Evolutionary conservation across 2,797 vertebrate genomes (phyloP), one percentile per base, ranked within the genome.

Genomic region (Chaetodon trifasciatus): DNA sequence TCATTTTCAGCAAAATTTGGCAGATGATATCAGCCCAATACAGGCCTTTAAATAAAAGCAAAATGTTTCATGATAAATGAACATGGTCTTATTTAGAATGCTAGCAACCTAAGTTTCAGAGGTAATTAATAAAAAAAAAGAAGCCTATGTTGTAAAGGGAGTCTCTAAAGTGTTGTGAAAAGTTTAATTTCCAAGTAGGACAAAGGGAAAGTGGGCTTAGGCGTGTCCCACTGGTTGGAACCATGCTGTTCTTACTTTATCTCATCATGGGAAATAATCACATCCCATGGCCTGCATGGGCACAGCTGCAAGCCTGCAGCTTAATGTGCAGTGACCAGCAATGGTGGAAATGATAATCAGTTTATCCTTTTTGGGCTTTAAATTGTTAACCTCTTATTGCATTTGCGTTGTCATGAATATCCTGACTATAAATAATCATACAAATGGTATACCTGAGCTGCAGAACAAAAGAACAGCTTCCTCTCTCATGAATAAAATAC

Each of bases 181-280:
- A 89, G 79, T 92, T 88, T 82, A 67, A 89, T 86, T 92, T 93
- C 81, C 89, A 95, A 94, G 88, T 94, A 92, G 94, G 92, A 92
- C 94, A 91, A 87, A 76, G 82, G 70, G 65, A 92, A 92, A 88
- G 80, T 90, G 84, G 88, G 88, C 86, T 91, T 89, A 78, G 86
- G 76, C 58, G 9, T 37, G 42, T 91, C 88, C 88, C 89, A 63
- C 64, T 66, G 79, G 90, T 83, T 82, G 67, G 74, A 93, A 83
- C 74, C 74, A 67, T 52, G 60, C 76, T 72, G 70, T 70, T 84
- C 55, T 78, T 90, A 76, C 76, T 94, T 93, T 92, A 84, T 89
- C 88, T 92, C 82, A 53, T 90, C 83, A 89, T 80, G 63, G 66
- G 72, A 84, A 88, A 91, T 90, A 79, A 94, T 91, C 86, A 68